Conservation (phyloP, 1,140 invertebrate species). For the Andrena cerasifolii region DNA sequence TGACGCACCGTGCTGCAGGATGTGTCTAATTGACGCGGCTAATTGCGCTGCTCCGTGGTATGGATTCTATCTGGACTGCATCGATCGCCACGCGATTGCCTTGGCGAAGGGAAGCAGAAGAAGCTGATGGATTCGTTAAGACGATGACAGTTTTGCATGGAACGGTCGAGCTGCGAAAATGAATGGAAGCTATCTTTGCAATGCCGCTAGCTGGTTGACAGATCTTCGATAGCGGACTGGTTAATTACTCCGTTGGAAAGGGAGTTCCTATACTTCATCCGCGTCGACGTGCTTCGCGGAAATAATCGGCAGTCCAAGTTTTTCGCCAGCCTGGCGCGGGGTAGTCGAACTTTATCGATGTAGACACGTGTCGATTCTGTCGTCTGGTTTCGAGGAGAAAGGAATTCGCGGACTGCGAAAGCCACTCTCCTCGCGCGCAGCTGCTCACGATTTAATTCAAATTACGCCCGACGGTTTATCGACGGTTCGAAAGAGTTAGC, state of each 20-base stretch:
- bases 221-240: too few species aligned
- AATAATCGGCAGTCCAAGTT: neutral
- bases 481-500: neutral
- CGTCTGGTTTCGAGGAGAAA: slow-evolving; percentile 29
- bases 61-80: neutral
- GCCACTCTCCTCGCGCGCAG: slow-evolving; percentile 28
- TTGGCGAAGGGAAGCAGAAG: neutral
- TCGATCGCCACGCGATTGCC: neutral
- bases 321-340: neutral
- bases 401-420: slow-evolving; percentile 41
- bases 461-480: neutral
- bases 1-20: neutral
- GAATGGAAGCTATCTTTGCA: neutral
- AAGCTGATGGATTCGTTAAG: neutral
- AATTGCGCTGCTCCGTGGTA: neutral
- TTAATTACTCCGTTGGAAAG: neutral
- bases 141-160: neutral
- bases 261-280: neutral
- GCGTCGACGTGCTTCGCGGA: neutral
- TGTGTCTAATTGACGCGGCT: neutral
- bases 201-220: neutral
- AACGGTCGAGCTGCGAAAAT: too few species aligned
- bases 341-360: neutral
- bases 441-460: slow-evolving; percentile 38
- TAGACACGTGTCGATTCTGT: neutral